Base-by-base conservation (phyloP, 2,797 vertebrate genomes). In the Bradypodion ventrale region DNA sequence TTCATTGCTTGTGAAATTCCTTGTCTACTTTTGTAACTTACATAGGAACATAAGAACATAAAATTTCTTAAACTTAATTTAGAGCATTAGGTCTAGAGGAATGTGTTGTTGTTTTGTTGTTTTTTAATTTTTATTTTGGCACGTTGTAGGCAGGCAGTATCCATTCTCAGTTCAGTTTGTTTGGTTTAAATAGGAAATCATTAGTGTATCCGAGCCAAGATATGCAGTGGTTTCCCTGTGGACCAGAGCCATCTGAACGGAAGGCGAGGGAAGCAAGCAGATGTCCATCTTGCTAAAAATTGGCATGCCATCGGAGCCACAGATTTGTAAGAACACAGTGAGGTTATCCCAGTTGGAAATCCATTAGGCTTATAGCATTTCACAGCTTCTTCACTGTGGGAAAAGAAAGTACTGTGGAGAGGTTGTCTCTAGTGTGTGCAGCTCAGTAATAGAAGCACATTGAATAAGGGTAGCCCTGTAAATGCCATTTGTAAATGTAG, bases 281-380 rank as follows among this genome's bases (percentile, higher is more conserved):
- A 89, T 83, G 85, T 86, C 68, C 65, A 21, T 74, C 75, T 87
- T 84, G 75, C 52, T 86, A 73, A 83, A 88, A 86, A 42, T 0
- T 69, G 68, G 86, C 87, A 74, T 83, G 75, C 49, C 78, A 69
- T 78, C 4, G 46, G 77, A 90, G 83, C 70, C 23, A 37, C 1
- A 0, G 16, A 35, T 83, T 88, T 90, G 21, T 60, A 29, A 56
- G 84, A 82, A 72, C 4, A 32, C 44, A 76, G 62, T 76, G 82
- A 88, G 84, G 78, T 89, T 92, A 75, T 90, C 29, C 0, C 82
- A 74, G 84, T 49, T 91, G 23, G 1, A 77, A 89, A 37, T 78
- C 78, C 77, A 75, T 92, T 87, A 52, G 15, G 46, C 90, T 88
- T 87, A 82, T 66, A 78, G 80, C 73, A 70, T 90, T 89, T 91